Base-by-base conservation (phyloP, 2,888 invertebrate species). In the Cordylochernes scorpioides region DNA sequence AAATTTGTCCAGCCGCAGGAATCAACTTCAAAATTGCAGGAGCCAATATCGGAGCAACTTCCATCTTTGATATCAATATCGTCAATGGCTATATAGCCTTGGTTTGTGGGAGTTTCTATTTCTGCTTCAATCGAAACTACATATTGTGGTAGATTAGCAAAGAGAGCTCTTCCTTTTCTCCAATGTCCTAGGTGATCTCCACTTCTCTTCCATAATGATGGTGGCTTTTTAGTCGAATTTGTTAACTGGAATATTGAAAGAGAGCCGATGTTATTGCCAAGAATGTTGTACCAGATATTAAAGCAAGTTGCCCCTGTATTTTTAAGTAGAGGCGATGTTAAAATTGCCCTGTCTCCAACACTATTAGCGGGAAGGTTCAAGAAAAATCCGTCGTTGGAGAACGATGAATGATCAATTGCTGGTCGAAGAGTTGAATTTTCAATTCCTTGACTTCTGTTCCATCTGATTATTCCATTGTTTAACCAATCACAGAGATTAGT, bases 171-270 rank as follows among this genome's bases (percentile, higher is more conserved):
- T 15, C 35, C 34, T 12, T 32, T 10, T 17, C 33, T 35, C 35
- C 35, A 36, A 9, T 19, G 27, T 15, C 27, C 31, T 5, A 17
- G 28, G 22, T 35, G 35, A 19, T 35, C 25, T 1, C 35, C 35
- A 3, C 27, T 26, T 25, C 15, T 33, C 17, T 33, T 33, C 35
- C 33, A 35, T 13, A 33, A n/a, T n/a, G n/a, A n/a, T n/a, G n/a
- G n/a, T n/a, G n/a, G n/a, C n/a, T n/a, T n/a, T n/a, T n/a, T n/a
- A n/a, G n/a, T n/a, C n/a, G n/a, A n/a, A n/a, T n/a, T n/a, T n/a
- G n/a, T n/a, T n/a, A n/a, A n/a, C n/a, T 44, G 42, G 27, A 46
- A 48, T 10, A 50, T 41, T 15, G 43, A 43, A 8, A 51, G 37
- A 14, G 43, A 39, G 3, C 49, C 50, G 16, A 48, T 45, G 9